These are phyloP conservation scores for Hydrophis major DNA, from an alignment of 2,797 vertebrate species.

Conservation along the genomic window DNA sequence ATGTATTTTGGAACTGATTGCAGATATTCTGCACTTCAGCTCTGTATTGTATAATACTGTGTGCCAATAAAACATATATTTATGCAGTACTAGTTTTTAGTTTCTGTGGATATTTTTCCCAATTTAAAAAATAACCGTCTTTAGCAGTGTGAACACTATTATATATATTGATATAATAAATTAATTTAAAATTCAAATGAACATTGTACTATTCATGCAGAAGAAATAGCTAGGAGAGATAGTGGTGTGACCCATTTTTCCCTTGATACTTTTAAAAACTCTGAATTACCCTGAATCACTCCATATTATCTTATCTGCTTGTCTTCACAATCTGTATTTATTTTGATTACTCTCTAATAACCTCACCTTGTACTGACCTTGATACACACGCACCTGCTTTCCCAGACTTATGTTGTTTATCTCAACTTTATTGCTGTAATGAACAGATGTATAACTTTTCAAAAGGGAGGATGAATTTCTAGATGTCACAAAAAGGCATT, in stretches of 20 bases:
- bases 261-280: neutral
- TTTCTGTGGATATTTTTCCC: conserved; percentile 5
- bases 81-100: neutral
- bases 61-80: conserved; percentile 38
- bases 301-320: neutral
- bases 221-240: neutral
- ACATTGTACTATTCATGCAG: neutral
- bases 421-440: neutral
- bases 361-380: neutral
- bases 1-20: neutral
- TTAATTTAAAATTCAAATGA: conserved; percentile 30
- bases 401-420: neutral
- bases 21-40: conserved; percentile 23
- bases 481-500: neutral
- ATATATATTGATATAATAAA: neutral
- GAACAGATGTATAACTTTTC: neutral
- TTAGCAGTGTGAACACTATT: neutral
- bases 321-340: neutral
- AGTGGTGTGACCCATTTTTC: neutral
- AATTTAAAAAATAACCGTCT: neutral
- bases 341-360: neutral
- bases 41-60: conserved; percentile 27
- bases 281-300: neutral
- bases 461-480: neutral
- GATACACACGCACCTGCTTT: neutral